Evolutionary conservation across 2,888 invertebrate species (phyloP).

Genomic region (Caradrina clavipalpis): DNA sequence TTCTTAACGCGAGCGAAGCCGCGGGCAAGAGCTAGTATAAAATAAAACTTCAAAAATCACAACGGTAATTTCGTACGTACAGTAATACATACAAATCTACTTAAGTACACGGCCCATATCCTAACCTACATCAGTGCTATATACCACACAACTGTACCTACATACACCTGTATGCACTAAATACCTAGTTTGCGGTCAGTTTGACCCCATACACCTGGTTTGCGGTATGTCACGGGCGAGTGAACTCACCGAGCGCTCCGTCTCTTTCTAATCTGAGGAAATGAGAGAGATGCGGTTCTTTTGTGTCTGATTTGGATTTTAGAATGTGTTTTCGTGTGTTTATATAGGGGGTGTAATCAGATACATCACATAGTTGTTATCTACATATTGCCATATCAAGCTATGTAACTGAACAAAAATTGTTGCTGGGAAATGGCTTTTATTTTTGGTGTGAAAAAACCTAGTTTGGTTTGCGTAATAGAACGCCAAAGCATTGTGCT

Average conservation of each 20-base stretch:
- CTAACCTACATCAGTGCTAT: neutral
- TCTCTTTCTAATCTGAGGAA: slow-evolving; percentile 35
- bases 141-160: neutral
- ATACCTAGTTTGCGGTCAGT: slow-evolving; percentile 36
- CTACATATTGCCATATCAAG: no score
- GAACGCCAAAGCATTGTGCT: no score
- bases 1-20: no score
- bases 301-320: neutral
- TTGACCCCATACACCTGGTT: slow-evolving; percentile 44
- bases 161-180: slow-evolving; percentile 13
- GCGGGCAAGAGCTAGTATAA: no score
- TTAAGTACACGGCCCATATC: neutral
- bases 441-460: no score
- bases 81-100: neutral
- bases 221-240: slow-evolving; percentile 28
- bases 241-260: slow-evolving; percentile 4
- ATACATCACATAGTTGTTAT: no score
- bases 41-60: no score
- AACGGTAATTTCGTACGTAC: no score
- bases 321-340: neutral
- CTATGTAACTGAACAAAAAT: no score
- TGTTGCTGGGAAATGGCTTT: no score
- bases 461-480: no score
- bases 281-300: slow-evolving; percentile 21
- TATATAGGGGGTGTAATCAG: no score